Evolutionary conservation across 2,797 vertebrate species (phyloP), one percentile per base, ranked within the genome.

Genomic region (Enteromius trimaculatus): DNA sequence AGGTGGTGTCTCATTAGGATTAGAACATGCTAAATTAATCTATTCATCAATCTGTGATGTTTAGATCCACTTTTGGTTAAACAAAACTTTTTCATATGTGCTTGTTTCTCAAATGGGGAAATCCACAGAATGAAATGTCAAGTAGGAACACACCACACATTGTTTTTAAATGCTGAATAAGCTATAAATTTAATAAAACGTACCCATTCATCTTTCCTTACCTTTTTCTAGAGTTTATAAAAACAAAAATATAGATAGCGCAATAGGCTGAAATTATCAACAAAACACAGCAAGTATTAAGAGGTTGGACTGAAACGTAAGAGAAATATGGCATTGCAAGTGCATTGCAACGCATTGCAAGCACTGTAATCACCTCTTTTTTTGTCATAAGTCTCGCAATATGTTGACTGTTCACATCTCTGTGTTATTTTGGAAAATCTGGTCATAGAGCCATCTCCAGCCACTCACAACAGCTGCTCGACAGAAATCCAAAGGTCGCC

Each of bases 401-500:
- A 75, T 75, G 49, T 55, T 37, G 71, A 75, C 31, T 53, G 69
- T 74, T 51, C 29, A 23, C 68, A 8, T 55, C 31, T 55, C 49
- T 29, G 11, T 55, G 49, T 74, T 79, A 39, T 21, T 74, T 62
- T 31, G n/a, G 29, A 44, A 74, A 64, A 34, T 72, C 11, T 60
- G 71, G 53, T 72, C 53, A 44, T 62, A 11, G 14, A 75, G 23
- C 14, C 42, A 75, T 65, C 31, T 34, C 58, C 62, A 64, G 29
- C 51, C 14, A 23, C 44, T 8, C 71, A 8, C 10, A 42, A 76
- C 80, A 80, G 74, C 58, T 79, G 71, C n/a, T 23, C 69, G 44
- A 26, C 37, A 74, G 47, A 51, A 69, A 64, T 64, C 42, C 68
- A 64, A 81, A 81, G 69, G 72, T 75, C 64, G 11, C 34, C 44